Evolutionary conservation across 2,888 invertebrate species (phyloP), one percentile per base, ranked within the genome.

Genomic region (Chrysolina haemoptera): DNA sequence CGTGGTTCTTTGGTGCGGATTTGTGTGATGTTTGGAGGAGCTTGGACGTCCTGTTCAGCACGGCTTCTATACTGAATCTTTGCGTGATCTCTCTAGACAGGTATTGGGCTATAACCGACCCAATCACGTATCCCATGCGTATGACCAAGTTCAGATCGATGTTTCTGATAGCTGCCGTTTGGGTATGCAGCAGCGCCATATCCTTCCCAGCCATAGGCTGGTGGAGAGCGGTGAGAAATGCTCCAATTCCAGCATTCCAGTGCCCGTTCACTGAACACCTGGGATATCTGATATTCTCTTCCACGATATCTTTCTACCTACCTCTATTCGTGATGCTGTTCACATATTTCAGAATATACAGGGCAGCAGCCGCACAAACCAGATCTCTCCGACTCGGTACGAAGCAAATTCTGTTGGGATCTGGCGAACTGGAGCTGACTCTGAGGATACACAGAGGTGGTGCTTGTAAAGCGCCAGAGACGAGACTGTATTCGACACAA

Each of bases 11-110:
- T 86, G 98, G 98, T 5, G 93, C 94, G 2, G 95, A 96, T 83
- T 98, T 97, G 96, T 99, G 99, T 87, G 99, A 99, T 86, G 93
- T 98, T 22, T 99, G 99, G 98, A 93, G 98, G 70, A 98, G 98
- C 0, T 88, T 99, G 78, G 99, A 99, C 86, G 99, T 99, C 1
- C 91, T 99, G 1, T 98, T 98, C 83, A 97, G 97, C 83, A 99
- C 99, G 0, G 98, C 98, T 6, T 98, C 98, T 12, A 99, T 99
- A 82, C 90, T 99, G 67, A 99, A 99, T 89, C 90, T 99, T 70
- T 99, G 99, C 88, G 98, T 99, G 41, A 99, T 98, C 84, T 97
- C 97, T 0, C 87, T 98, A 83, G 98, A 98, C 87, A 92, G 98
- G 18, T 99, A 99, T 88, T 98, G 98, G 98, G 99, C 99, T 62